Evolutionary conservation across 1,140 invertebrate genomes (phyloP).

Genomic region (Pogonus chalceus): DNA sequence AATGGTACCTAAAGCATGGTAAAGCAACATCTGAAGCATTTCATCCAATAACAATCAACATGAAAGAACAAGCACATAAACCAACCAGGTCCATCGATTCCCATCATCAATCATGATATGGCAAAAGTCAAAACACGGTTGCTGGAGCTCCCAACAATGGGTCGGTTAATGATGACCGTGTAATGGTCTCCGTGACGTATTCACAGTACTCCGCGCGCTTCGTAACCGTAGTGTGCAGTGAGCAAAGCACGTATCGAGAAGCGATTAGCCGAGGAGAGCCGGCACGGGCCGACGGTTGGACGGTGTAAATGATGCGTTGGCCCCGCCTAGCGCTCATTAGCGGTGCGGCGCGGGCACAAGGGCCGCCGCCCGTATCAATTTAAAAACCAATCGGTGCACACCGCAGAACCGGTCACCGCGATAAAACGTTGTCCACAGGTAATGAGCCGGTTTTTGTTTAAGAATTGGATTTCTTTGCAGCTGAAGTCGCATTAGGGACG

Average conservation of each 20-base stretch:
- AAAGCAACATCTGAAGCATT: too few species aligned
- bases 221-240: not conserved
- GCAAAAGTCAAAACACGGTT: not conserved
- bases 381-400: slow-evolving; percentile 27
- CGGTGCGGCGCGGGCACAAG: slow-evolving; percentile 17
- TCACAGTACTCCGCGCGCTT: not conserved
- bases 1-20: too few species aligned
- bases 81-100: not conserved
- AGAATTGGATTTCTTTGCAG: not conserved
- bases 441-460: not conserved
- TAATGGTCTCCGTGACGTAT: not conserved
- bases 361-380: slow-evolving; percentile 25
- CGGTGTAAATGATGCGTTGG: slow-evolving; percentile 32
- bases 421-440: not conserved
- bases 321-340: slow-evolving; percentile 31
- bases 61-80: too few species aligned
- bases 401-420: not conserved
- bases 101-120: not conserved
- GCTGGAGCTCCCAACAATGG: not conserved
- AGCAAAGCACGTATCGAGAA: slow-evolving; percentile 28
- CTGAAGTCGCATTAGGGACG: not conserved
- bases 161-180: not conserved
- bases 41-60: too few species aligned
- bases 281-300: slow-evolving; percentile 29
- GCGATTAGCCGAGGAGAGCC: slow-evolving; percentile 28